phyloP scores from a whole-genome alignment of 2,113 vertebrate species.

The Nothoprocta pentlandii region DNA sequence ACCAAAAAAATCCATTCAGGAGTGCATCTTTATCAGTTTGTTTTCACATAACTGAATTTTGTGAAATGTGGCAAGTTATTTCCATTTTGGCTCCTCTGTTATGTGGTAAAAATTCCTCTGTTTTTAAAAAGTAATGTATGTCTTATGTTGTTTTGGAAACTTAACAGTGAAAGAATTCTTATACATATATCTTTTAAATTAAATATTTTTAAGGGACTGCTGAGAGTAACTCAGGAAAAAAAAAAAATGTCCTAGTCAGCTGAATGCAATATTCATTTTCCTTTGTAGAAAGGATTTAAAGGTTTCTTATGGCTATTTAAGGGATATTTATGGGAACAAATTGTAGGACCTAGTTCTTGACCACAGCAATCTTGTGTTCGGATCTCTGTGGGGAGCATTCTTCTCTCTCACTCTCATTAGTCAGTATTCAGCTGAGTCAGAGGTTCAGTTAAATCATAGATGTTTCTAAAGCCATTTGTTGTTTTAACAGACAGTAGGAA shows the following conservation, averaged over 20 bases:
- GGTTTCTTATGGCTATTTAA: not conserved
- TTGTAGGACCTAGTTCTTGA: not conserved
- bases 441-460: not conserved
- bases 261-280: not conserved
- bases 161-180: not conserved
- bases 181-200: rapidly evolving
- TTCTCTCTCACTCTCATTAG: not conserved
- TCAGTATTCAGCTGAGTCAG: not conserved
- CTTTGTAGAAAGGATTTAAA: not conserved
- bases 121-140: not conserved
- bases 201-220: not conserved
- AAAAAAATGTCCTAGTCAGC: not conserved
- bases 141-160: not conserved
- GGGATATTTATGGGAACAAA: not conserved
- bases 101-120: not conserved
- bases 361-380: not conserved
- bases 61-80: not conserved
- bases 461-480: not conserved
- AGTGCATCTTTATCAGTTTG: not conserved
- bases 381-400: not conserved
- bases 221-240: not conserved
- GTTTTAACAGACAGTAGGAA: not conserved
- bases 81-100: not conserved
- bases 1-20: not conserved
- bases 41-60: not conserved